phyloP scores from a whole-genome alignment of 2,888 invertebrate genomes.

The Lypha dubia region DNA sequence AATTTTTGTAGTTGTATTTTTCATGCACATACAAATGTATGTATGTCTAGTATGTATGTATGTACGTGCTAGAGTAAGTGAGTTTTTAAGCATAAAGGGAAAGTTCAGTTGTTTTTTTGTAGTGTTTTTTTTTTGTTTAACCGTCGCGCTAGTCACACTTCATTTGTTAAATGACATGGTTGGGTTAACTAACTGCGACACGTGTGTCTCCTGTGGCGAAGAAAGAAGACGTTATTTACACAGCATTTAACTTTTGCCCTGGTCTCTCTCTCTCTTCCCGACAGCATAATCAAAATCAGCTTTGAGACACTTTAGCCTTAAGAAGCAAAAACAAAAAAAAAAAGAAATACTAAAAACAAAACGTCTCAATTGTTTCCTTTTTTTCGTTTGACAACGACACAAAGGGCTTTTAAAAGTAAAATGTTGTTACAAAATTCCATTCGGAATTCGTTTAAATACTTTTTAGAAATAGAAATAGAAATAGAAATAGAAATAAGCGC shows the following conservation, averaged over 20 bases:
- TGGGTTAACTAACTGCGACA: constrained; percentile 68
- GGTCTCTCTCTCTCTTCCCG: constrained; percentile 34
- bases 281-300: constrained; percentile 35
- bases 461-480: constrained; percentile 19
- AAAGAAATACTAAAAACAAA: constrained; percentile 15
- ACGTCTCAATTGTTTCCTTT: constrained; percentile 62
- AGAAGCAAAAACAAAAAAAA: constrained; percentile 20
- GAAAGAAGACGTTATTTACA: constrained; percentile 62
- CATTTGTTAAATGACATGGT: constrained; percentile 69
- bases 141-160: constrained; percentile 64
- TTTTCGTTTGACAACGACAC: constrained; percentile 43
- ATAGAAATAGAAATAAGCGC: background rate
- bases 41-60: constrained; percentile 12
- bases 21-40: background rate
- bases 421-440: constrained; percentile 49
- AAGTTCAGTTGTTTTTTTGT: constrained; percentile 38
- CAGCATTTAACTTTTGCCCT: constrained; percentile 64
- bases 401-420: constrained; percentile 49
- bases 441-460: constrained; percentile 37
- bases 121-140: constrained; percentile 29
- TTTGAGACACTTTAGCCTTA: constrained; percentile 53
- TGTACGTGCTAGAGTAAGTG: no score
- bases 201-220: constrained; percentile 70
- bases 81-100: constrained; percentile 39
- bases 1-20: constrained; percentile 3